These are phyloP conservation scores for Sardinella longiceps DNA, from an alignment of 2,797 vertebrate species.

Conservation along the genomic window DNA sequence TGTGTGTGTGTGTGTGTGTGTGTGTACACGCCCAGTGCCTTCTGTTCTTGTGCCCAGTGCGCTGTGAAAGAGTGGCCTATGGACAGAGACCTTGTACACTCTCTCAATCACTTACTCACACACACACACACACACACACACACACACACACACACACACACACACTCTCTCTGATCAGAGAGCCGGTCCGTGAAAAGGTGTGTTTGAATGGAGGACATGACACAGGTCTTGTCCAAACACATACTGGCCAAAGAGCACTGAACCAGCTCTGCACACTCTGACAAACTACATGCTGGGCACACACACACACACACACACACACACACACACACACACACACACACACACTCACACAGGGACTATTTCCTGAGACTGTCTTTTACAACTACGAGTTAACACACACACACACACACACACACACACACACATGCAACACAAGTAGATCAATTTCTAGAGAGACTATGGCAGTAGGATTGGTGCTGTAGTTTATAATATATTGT, in stretches of 20 bases:
- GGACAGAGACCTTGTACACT: not conserved
- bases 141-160: constrained; percentile 1
- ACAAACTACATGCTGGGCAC: not conserved
- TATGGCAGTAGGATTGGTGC: too few species aligned
- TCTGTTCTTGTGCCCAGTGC: constrained; percentile 78
- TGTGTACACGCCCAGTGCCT: constrained; percentile 27
- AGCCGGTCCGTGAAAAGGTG: constrained; percentile 8
- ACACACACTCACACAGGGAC: not conserved
- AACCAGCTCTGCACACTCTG: not conserved
- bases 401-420: too few species aligned
- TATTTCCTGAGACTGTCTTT: too few species aligned
- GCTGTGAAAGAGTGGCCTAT: constrained; percentile 61
- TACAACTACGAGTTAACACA: too few species aligned
- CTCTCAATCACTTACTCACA: not conserved
- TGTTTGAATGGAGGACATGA: constrained; percentile 4
- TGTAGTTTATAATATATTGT: not conserved
- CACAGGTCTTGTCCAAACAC: constrained; percentile 19
- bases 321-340: constrained; percentile 3
- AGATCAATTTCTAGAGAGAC: too few species aligned
- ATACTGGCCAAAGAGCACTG: not conserved
- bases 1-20: too few species aligned
- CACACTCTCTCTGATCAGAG: not conserved
- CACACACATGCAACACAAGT: too few species aligned
- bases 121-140: not conserved
- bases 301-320: too few species aligned